These are phyloP conservation scores for Muntiacus reevesi DNA, from an alignment of 2,113 vertebrate genomes.

Conservation along the genomic window DNA sequence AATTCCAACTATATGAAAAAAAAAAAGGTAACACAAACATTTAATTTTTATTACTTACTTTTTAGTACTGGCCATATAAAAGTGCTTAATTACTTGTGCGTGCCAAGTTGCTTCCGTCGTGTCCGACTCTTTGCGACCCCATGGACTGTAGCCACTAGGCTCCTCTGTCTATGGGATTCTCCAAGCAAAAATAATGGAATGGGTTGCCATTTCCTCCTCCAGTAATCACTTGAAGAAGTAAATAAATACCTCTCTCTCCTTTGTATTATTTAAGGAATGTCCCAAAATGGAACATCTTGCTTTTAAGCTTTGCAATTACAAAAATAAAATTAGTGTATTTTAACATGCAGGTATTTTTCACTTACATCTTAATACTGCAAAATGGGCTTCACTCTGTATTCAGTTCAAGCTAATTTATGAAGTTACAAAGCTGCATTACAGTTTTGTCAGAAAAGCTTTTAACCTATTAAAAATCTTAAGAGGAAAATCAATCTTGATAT, in stretches of 20 bases:
- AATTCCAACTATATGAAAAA: slow-evolving; percentile 87
- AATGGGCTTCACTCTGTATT: neutral
- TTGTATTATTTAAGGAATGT: neutral
- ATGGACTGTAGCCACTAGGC: neutral
- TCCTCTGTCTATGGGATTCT: neutral
- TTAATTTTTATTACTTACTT: neutral
- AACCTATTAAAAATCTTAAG: neutral
- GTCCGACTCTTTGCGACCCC: neutral
- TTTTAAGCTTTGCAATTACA: slow-evolving; percentile 15
- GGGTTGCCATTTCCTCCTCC: neutral
- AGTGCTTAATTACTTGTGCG: neutral
- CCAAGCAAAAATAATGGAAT: neutral
- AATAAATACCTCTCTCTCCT: neutral
- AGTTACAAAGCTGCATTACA: neutral
- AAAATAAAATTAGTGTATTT: neutral
- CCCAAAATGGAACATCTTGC: neutral
- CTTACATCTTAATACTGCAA: neutral
- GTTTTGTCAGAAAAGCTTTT: neutral
- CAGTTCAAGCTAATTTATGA: neutral
- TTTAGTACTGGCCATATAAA: neutral
- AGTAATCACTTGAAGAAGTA: neutral
- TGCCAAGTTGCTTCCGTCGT: neutral
- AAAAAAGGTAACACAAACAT: slow-evolving; percentile 8
- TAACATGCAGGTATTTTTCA: neutral
- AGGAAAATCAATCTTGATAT: neutral